These are phyloP conservation scores for Drosophila mimica DNA, from an alignment of 2,888 invertebrate genomes.

Conservation along the genomic window DNA sequence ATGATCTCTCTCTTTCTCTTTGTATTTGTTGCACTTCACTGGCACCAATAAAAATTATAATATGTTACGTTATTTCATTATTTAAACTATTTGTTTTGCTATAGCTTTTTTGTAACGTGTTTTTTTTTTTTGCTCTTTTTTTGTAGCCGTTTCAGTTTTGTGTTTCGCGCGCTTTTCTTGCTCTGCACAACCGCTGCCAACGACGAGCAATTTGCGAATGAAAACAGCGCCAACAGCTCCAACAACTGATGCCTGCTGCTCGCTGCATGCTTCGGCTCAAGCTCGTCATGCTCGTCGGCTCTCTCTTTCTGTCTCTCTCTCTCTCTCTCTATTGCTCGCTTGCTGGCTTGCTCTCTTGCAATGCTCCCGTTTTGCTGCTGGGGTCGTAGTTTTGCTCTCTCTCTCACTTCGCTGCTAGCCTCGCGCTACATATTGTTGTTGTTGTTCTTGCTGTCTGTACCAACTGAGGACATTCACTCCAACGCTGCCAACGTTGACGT, in stretches of 20 bases:
- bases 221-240: slow-evolving; percentile 70
- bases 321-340: slow-evolving; percentile 11
- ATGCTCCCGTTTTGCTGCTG: slow-evolving; percentile 2
- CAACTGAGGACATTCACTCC: slow-evolving; percentile 85
- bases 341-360: neutral
- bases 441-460: slow-evolving; percentile 80
- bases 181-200: slow-evolving; percentile 83
- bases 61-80: slow-evolving; percentile 20
- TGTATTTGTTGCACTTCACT: slow-evolving; percentile 64
- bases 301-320: slow-evolving; percentile 12
- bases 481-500: slow-evolving; percentile 46
- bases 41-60: slow-evolving; percentile 67
- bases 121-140: slow-evolving; percentile 44
- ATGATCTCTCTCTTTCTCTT: slow-evolving; percentile 43
- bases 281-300: slow-evolving; percentile 25
- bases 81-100: slow-evolving; percentile 56
- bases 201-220: slow-evolving; percentile 85
- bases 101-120: slow-evolving; percentile 42
- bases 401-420: slow-evolving; percentile 71
- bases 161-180: slow-evolving; percentile 66
- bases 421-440: slow-evolving; percentile 82
- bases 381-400: slow-evolving; percentile 27
- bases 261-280: slow-evolving; percentile 34
- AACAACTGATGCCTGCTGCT: slow-evolving; percentile 53
- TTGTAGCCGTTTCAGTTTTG: slow-evolving; percentile 33